Evolutionary conservation across 2,113 vertebrate genomes (phyloP), one percentile per base, ranked within the genome.

Genomic region (Corythoichthys haematopterus): DNA sequence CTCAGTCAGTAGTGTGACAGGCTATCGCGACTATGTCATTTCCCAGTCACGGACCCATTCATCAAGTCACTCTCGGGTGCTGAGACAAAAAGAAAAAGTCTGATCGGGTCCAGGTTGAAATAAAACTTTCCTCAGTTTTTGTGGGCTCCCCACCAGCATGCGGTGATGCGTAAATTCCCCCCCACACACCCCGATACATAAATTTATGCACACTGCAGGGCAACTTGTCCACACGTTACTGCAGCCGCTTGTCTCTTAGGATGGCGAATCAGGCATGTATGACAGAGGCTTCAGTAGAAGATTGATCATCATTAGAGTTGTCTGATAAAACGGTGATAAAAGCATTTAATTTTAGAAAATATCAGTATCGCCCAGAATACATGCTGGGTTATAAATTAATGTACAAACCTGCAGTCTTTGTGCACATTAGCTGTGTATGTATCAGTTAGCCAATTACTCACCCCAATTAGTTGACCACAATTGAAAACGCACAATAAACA

Each of bases 11-110:
- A 35, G 57, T 63, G 70, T 76, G 75, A 80, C 76, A 72, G 63
- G 61, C 74, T 64, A 66, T 79, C 69, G 2, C 6, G 8, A 36
- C 76, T 75, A 84, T 78, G 78, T 81, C 78, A 81, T 80, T 62
- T 76, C 69, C 71, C 64, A 1, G 15, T 16, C 60, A 64, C 74
- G 58, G 58, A 69, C 65, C 66, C 82, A 84, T 86, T 85, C 80
- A 82, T 88, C 85, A 85, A 80, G 84, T 51, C 51, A 33, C 76
- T 58, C 68, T 83, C 76, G 70, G 78, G 63, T 64, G 71, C 56
- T 68, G 79, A 83, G 81, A 84, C 77, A 82, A 78, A 77, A 85
- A 81, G 75, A 60, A 80, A 71, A 76, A 66, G 61, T 47, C 64
- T 59, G 74, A 76, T 77, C 37, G 52, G 66, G 64, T 67, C 9